A percentile compares a stretch with the other conserved stretches of the same genome.
Evolutionary conservation across 2,888 invertebrate species (phyloP).

Genomic region (Ochropleura plecta): DNA sequence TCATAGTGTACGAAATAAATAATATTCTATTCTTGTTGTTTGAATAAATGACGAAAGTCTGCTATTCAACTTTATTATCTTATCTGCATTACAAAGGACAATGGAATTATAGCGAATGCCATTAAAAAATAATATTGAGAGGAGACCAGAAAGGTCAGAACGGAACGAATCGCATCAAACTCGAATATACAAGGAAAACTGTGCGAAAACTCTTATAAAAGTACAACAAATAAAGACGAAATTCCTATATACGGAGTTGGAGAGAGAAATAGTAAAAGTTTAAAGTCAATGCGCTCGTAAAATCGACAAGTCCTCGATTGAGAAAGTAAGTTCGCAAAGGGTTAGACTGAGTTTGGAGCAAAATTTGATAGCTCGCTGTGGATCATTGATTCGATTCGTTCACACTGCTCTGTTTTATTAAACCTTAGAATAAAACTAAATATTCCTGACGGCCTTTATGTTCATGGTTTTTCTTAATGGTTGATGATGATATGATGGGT

Average conservation of each 20-base stretch:
- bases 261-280: conserved; percentile 58
- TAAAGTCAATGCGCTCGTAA: conserved; percentile 63
- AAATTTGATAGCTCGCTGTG: conserved; percentile 31
- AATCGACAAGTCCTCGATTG: conserved; percentile 49
- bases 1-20: no score
- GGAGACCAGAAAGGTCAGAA: conserved; percentile 24
- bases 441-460: neutral
- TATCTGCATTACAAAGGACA: conserved; percentile 48
- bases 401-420: conserved; percentile 1
- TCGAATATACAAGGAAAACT: conserved; percentile 36
- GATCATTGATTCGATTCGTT: conserved; percentile 8
- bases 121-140: conserved; percentile 47
- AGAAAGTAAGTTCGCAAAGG: conserved; percentile 45
- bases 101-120: conserved; percentile 32
- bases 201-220: conserved; percentile 26
- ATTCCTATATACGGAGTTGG: conserved; percentile 41
- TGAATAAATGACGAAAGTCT: conserved; percentile 27
- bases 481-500: neutral
- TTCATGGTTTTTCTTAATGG: neutral
- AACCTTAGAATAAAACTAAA: neutral
- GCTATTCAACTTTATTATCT: conserved; percentile 32
- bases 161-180: conserved; percentile 33
- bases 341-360: conserved; percentile 30
- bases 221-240: conserved; percentile 42
- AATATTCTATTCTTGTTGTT: conserved; percentile 5